Base-by-base conservation (phyloP, 1,140 invertebrate genomes). In the Drosophila bipectinata region DNA sequence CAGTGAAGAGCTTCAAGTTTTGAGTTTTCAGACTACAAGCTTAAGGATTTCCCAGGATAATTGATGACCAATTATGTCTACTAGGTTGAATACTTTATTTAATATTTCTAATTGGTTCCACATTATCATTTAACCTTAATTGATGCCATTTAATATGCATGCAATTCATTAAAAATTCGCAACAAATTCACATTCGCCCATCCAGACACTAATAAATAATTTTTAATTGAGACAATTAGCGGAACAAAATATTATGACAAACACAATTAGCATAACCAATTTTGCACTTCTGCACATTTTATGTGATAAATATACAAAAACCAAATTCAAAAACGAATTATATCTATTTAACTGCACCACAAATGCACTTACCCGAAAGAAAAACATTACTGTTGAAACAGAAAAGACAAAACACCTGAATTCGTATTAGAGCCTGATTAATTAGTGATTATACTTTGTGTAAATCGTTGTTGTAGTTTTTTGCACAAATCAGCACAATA, bases 261-360 rank as follows among this genome's bases (percentile, higher is more conserved):
- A 82, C 78, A n/a, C 15, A 88, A 88, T 87, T 87, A 87, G 78
- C 68, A 63, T 77, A 56, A 79, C 78, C 62, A 69, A 71, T 78
- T 62, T 69, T 88, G 83, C 82, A 87, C 82, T 75, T 67, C 64
- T 82, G 83, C 82, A 87, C 82, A 53, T 87, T 75, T 82, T 76
- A 87, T 88, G 84, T 89, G 83, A 88, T 88, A 88, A 89, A 44
- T 62, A 63, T 63, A 78, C 56, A 51, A 77, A 64, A 64, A 54
- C 37, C 39, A 71, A 63, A 74, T 57, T 44, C 37, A 21, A 47
- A 47, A 21, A 18, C 15, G 3, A 64, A 44, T 39, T 53, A 53
- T 63, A 62, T 71, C 60, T 75, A 60, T 75, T 73, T 63, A 52
- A 71, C 68, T 66, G 74, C 79, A 88, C 82, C 81, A 58, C 60